Evolutionary conservation across 2,888 invertebrate genomes (phyloP).

Genomic region (Frankliniella fusca): DNA sequence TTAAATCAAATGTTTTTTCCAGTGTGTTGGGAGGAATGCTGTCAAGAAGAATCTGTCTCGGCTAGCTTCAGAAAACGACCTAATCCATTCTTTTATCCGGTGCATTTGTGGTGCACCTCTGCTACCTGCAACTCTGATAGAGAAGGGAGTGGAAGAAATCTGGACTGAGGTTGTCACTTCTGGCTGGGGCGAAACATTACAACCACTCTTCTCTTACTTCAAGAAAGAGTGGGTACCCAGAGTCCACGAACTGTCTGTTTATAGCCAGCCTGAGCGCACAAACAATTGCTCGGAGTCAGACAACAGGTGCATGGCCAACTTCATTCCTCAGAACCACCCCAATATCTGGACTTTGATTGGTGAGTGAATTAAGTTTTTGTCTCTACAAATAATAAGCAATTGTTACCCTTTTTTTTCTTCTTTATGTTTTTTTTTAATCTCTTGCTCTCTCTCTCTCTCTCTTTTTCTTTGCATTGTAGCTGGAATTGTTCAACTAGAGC

Average conservation of each 20-base stretch:
- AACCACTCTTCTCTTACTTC: neutral
- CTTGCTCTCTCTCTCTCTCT: no score
- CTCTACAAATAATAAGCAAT: no score
- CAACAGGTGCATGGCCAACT: neutral
- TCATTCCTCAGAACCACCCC: neutral
- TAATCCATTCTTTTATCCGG: neutral
- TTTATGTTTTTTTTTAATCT: no score
- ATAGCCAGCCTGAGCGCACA: neutral
- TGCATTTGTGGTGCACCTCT: neutral
- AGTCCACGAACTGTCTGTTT: neutral
- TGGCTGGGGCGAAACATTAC: neutral
- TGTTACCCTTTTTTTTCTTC: no score
- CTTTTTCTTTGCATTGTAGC: neutral
- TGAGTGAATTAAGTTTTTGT: neutral
- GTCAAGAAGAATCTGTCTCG: neutral
- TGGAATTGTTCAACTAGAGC: neutral
- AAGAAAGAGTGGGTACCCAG: neutral
- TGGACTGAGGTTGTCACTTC: neutral
- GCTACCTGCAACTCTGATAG: neutral
- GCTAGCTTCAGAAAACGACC: neutral
- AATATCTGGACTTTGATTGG: neutral
- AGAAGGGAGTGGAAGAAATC: neutral
- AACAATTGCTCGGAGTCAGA: neutral
- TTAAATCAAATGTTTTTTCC: neutral
- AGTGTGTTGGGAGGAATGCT: neutral